Evolutionary conservation across 2,888 invertebrate species (phyloP).

Genomic region (Galerucella pusilla): DNA sequence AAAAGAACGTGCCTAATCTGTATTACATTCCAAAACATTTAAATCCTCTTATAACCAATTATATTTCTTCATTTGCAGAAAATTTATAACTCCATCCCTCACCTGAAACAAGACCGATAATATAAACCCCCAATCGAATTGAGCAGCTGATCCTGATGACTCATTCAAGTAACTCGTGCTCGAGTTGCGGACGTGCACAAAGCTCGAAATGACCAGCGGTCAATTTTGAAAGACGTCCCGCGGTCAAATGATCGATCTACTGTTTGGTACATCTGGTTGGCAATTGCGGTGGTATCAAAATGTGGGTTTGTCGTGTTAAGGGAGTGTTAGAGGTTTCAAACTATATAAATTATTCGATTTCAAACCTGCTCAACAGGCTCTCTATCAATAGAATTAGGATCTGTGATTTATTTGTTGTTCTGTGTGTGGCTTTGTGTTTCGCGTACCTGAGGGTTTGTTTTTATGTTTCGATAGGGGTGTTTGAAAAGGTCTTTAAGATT

Average conservation of each 20-base stretch:
- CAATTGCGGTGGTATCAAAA: constrained; percentile 34
- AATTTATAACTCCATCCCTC: not conserved
- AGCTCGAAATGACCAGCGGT: constrained; percentile 61
- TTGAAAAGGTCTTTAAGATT: constrained; percentile 2
- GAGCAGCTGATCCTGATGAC: constrained; percentile 62
- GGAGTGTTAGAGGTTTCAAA: constrained; percentile 31
- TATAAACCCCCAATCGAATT: constrained; percentile 19
- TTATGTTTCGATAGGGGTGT: not conserved
- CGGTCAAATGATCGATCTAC: constrained; percentile 62
- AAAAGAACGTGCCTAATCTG: too few relatives aligned
- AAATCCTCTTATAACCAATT: too few relatives aligned
- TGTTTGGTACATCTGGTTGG: constrained; percentile 51
- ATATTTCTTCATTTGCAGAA: not conserved
- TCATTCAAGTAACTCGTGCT: constrained; percentile 60
- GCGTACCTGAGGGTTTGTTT: constrained; percentile 4
- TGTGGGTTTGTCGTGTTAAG: constrained; percentile 38
- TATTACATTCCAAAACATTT: too few relatives aligned
- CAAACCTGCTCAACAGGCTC: constrained; percentile 29
- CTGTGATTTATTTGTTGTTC: constrained; percentile 18
- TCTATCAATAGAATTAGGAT: constrained; percentile 15
- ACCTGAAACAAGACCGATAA: not conserved
- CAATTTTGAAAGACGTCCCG: constrained; percentile 62
- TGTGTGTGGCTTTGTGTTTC: not conserved
- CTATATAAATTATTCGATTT: constrained; percentile 29
- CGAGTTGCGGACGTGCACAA: constrained; percentile 55